Percentiles rank a stretch among this genome's conserved stretches.
These are phyloP conservation scores for Scrobipalpa atriplicella DNA, from an alignment of 2,888 invertebrate species.

Conservation along the genomic window DNA sequence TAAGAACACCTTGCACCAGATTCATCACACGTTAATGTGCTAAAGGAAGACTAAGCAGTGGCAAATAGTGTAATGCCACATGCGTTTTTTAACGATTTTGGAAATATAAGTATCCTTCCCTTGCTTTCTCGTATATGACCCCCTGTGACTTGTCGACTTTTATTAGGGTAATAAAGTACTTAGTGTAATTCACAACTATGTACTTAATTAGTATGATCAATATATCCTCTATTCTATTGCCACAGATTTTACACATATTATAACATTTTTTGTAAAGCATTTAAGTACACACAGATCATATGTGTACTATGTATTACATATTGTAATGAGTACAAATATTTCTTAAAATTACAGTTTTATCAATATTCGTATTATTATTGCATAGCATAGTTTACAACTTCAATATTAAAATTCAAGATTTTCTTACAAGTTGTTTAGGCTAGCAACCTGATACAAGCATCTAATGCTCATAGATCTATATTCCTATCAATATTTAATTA, in stretches of 20 bases:
- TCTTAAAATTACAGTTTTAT: not conserved
- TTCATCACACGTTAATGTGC: no score
- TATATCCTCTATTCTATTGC: no score
- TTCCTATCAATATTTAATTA: not conserved
- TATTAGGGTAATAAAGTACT: no score
- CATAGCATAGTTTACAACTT: not conserved
- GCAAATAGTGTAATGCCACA: not conserved
- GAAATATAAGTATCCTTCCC: no score
- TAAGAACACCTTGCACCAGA: not conserved
- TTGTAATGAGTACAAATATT: not conserved
- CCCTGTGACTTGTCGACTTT: no score
- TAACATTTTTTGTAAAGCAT: not conserved
- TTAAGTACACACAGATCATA: not conserved
- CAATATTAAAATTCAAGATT: not conserved
- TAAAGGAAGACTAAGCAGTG: not conserved
- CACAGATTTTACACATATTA: no score
- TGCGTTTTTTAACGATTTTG: not conserved
- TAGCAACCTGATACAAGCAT: not conserved
- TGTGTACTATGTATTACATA: conserved; percentile 2
- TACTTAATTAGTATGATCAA: no score
- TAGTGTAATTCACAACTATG: no score
- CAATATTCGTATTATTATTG: not conserved
- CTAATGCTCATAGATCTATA: not conserved
- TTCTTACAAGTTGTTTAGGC: not conserved
- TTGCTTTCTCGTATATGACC: no score